Percentiles rank a stretch among this genome's conserved stretches.
Conservation (phyloP, 1,140 invertebrate species). For the Anoplophora glabripennis region DNA sequence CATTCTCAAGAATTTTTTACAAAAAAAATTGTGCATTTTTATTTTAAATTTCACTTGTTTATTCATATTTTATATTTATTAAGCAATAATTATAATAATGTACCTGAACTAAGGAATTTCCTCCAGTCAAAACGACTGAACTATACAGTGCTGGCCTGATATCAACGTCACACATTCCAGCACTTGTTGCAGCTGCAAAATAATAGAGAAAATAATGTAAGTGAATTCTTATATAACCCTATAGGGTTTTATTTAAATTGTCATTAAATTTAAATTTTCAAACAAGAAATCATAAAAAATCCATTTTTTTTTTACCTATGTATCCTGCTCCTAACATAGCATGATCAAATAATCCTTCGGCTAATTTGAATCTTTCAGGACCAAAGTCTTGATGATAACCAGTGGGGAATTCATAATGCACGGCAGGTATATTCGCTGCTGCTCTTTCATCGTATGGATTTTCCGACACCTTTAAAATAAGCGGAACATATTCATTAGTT, state of each 20-base stretch:
- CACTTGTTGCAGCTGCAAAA: slow-evolving; percentile 75
- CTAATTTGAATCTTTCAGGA: slow-evolving; percentile 80
- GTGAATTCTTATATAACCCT: background rate
- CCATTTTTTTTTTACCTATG: slow-evolving; percentile 46
- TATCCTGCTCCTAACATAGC: slow-evolving; percentile 76
- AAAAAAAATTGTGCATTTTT: too few relatives aligned
- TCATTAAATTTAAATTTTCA: background rate
- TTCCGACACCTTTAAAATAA: slow-evolving; percentile 74
- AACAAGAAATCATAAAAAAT: background rate
- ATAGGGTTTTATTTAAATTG: background rate
- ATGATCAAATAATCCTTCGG: slow-evolving; percentile 88
- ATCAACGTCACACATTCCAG: slow-evolving; percentile 93
- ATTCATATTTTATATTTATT: too few relatives aligned
- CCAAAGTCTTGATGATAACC: slow-evolving; percentile 93
- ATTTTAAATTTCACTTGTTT: too few relatives aligned
- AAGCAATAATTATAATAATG: background rate
- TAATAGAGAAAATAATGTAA: slow-evolving; percentile 21
- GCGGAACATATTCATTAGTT: background rate
- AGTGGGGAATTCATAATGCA: slow-evolving; percentile 91
- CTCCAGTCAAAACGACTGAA: slow-evolving; percentile 86
- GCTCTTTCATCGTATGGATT: slow-evolving; percentile 77
- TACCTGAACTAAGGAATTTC: slow-evolving; percentile 77
- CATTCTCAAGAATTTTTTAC: too few relatives aligned
- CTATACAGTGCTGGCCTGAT: slow-evolving; percentile 87
- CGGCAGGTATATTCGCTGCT: slow-evolving; percentile 77